Percentiles rank a stretch among this genome's conserved stretches.
Conservation (phyloP, 2,888 invertebrate genomes). For the Spisula solida region DNA sequence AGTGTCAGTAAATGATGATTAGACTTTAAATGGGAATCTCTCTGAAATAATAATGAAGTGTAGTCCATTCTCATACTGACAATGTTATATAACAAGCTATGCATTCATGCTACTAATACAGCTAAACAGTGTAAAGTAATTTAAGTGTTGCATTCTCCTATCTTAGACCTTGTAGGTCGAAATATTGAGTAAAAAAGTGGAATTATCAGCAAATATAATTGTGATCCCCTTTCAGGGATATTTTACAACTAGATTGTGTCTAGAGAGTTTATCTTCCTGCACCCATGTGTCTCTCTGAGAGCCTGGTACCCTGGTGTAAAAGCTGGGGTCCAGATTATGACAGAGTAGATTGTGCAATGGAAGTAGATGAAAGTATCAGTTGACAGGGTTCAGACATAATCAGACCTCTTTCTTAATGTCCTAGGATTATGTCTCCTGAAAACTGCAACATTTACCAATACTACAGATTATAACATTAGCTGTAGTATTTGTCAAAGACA, state of each 20-base stretch:
- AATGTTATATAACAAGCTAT: no score
- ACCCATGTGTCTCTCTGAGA: constrained; percentile 60
- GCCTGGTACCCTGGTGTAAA: constrained; percentile 52
- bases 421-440: constrained; percentile 51
- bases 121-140: no score
- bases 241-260: no score
- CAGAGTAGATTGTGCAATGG: constrained; percentile 61
- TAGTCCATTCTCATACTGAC: constrained; percentile 39
- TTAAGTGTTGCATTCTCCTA: no score
- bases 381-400: constrained; percentile 57
- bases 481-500: no score
- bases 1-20: constrained; percentile 50
- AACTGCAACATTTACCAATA: constrained; percentile 28
- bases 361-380: constrained; percentile 53
- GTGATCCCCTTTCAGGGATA: no score
- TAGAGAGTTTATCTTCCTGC: constrained; percentile 39
- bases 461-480: not conserved
- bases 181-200: no score
- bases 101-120: no score
- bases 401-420: constrained; percentile 70
- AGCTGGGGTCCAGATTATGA: constrained; percentile 59
- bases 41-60: constrained; percentile 43
- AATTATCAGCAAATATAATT: no score
- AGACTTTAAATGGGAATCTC: constrained; percentile 62
- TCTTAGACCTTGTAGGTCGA: no score